Evolutionary conservation across 2,888 invertebrate species (phyloP).

Genomic region (Mayetiola destructor): DNA sequence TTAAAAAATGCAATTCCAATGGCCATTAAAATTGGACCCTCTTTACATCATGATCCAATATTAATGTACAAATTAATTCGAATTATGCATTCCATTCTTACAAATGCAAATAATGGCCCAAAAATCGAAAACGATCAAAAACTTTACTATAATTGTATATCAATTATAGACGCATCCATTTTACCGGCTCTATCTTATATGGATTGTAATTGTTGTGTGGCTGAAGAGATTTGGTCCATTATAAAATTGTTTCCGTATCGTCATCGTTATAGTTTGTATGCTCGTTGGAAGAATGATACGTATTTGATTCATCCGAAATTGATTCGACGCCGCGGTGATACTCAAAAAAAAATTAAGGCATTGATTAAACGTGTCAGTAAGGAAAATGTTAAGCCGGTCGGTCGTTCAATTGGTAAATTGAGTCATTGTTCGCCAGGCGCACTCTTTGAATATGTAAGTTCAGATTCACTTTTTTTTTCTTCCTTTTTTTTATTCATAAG

Average conservation of each 20-base stretch:
- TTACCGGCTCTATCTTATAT: conserved; percentile 82
- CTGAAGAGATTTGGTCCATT: conserved; percentile 90
- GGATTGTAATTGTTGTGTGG: conserved; percentile 89
- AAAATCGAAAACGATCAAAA: conserved; percentile 32
- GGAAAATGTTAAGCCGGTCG: conserved; percentile 94
- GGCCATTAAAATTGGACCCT: conserved; percentile 70
- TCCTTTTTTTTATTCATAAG: neutral
- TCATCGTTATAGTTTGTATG: conserved; percentile 72
- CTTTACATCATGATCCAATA: conserved; percentile 73
- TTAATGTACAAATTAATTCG: conserved; percentile 74
- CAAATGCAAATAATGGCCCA: conserved; percentile 26
- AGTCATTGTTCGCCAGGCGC: conserved; percentile 92
- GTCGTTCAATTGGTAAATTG: conserved; percentile 88
- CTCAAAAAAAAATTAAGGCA: conserved; percentile 82
- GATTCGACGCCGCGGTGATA: conserved; percentile 69
- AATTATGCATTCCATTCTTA: conserved; percentile 34
- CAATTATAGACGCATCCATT: conserved; percentile 73
- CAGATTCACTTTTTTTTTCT: neutral
- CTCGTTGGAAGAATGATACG: conserved; percentile 91
- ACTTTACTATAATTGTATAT: conserved; percentile 69
- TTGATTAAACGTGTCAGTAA: conserved; percentile 96
- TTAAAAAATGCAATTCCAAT: conserved; percentile 70
- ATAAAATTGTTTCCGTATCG: conserved; percentile 77
- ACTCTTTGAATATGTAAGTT: conserved; percentile 80
- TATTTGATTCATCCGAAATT: conserved; percentile 68